Conservation (phyloP, 2,113 vertebrate species). For the Serinus canaria region DNA sequence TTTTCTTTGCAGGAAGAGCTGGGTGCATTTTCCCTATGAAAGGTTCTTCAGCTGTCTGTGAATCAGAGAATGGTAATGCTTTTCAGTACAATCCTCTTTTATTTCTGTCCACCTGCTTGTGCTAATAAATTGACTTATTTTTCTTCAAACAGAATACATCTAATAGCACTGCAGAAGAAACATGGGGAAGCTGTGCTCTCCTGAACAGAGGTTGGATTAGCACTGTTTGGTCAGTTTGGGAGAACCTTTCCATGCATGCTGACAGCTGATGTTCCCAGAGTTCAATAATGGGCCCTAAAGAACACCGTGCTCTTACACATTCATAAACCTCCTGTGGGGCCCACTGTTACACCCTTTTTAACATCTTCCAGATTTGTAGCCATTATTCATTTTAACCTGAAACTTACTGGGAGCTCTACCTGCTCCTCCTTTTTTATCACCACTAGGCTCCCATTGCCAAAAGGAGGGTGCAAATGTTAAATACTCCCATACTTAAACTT, state of each 20-base stretch:
- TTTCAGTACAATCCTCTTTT: not conserved
- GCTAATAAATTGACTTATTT: not conserved
- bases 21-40: not conserved
- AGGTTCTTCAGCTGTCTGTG: not conserved
- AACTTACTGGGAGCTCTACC: not conserved
- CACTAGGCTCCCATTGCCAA: not conserved
- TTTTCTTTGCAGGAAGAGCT: not conserved
- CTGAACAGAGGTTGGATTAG: not conserved
- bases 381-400: not conserved
- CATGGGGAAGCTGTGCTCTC: not conserved
- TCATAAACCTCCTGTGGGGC: not conserved
- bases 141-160: not conserved
- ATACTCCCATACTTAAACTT: not conserved
- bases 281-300: not conserved
- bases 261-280: not conserved
- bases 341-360: not conserved
- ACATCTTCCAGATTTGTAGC: not conserved
- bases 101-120: not conserved
- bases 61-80: not conserved
- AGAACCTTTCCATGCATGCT: not conserved
- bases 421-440: not conserved
- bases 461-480: not conserved
- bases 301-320: not conserved
- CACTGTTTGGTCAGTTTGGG: not conserved
- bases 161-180: not conserved